Evolutionary conservation across 2,888 invertebrate genomes (phyloP).

Genomic region (Pecten maximus): DNA sequence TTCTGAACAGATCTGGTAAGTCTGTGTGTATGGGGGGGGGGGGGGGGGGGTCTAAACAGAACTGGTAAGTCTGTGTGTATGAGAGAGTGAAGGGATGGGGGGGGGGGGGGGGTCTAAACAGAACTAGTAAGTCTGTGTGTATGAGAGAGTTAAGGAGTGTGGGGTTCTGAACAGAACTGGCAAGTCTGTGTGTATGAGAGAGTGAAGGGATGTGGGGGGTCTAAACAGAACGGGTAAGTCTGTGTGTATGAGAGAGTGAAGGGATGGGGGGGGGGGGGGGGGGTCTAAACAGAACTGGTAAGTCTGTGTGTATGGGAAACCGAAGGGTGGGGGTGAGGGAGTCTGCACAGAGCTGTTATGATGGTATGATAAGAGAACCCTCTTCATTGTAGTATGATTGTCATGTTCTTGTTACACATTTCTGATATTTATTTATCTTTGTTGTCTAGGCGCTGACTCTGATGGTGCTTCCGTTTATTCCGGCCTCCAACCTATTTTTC

Average conservation of each 20-base stretch:
- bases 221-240: not conserved
- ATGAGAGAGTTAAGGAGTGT: not conserved
- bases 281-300: not conserved
- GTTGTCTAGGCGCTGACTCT: constrained; percentile 89
- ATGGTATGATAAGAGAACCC: too few relatives aligned
- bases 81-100: not conserved
- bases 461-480: constrained; percentile 88
- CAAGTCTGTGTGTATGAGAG: not conserved
- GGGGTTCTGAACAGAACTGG: not conserved
- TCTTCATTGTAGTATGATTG: not conserved
- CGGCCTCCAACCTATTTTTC: constrained; percentile 97
- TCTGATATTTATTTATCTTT: not conserved
- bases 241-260: not conserved
- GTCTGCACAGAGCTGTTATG: not conserved
- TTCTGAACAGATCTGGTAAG: too few relatives aligned
- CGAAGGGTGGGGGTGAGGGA: not conserved
- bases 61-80: not conserved
- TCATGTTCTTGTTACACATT: not conserved
- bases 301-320: not conserved
- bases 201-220: not conserved
- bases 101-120: not conserved
- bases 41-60: not conserved
- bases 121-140: not conserved
- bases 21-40: not conserved
- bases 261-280: not conserved